Base-by-base conservation (phyloP, 2,888 invertebrate genomes). In the Hirtodrosophila duncani region DNA sequence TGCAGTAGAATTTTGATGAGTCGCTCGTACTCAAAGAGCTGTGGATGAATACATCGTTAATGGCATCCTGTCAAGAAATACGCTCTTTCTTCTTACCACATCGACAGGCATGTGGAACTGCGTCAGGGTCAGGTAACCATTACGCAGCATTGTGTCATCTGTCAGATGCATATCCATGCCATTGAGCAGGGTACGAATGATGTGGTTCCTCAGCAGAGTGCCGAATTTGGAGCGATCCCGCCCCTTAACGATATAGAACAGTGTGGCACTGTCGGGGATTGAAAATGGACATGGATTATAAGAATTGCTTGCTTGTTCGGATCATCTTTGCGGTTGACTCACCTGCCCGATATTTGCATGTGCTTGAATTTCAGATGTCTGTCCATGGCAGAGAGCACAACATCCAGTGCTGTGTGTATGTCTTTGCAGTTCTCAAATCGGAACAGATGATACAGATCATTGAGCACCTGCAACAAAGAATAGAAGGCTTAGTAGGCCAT, bases 41-140 rank as follows among this genome's bases (percentile, higher is more conserved):
- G 86, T 21, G 8, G 7, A n/a, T 21, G 7, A 21, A 18, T 26
- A n/a, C n/a, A n/a, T n/a, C n/a, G n/a, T n/a, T n/a, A n/a, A n/a
- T n/a, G n/a, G n/a, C n/a, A n/a, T n/a, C n/a, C n/a, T n/a, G n/a
- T n/a, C n/a, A n/a, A n/a, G n/a, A n/a, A n/a, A n/a, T n/a, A n/a
- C n/a, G n/a, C n/a, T n/a, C n/a, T n/a, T n/a, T n/a, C n/a, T n/a
- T n/a, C 66, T 88, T 88, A 96, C 96, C 86, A 99, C 95, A 89
- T 98, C 98, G 68, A 91, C 91, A 2, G 98, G 98, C 86, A 99
- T 96, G 85, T 93, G 94, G 85, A 98, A 97, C 87, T 97, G 96
- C 83, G 97, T 97, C 24, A 98, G 89, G 0, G 97, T 97, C 52
- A 98, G 89, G 86, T 98, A 98, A 39, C 97, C 97, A 87, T 99